These are phyloP conservation scores for Leptinotarsa juncta DNA, from an alignment of 2,888 invertebrate genomes.

Conservation along the genomic window DNA sequence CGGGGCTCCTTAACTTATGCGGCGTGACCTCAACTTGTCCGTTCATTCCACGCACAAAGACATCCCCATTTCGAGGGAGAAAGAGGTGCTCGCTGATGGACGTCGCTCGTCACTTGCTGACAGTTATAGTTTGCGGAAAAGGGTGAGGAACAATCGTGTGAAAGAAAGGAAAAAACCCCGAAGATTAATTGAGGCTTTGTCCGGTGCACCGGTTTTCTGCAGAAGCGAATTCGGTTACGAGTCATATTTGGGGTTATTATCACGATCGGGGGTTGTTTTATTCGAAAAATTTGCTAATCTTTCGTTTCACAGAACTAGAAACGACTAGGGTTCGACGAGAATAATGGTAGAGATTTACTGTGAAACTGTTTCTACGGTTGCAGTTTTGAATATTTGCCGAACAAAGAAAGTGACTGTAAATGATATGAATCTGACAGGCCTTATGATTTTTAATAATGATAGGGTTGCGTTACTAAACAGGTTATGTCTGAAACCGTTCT, in stretches of 20 bases:
- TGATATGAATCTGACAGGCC: neutral
- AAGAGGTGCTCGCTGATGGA: slow-evolving; percentile 35
- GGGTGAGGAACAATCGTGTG: slow-evolving; percentile 35
- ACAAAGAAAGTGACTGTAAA: neutral
- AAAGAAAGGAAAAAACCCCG: slow-evolving; percentile 34
- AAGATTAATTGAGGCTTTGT: slow-evolving; percentile 44
- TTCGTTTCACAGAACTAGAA: neutral
- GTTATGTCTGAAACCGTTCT: neutral
- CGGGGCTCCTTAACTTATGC: slow-evolving; percentile 56
- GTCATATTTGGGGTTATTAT: slow-evolving; percentile 21
- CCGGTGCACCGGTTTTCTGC: slow-evolving; percentile 33
- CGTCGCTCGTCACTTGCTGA: slow-evolving; percentile 49
- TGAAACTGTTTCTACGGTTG: slow-evolving; percentile 1
- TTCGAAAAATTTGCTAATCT: slow-evolving; percentile 24
- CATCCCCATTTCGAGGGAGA: neutral
- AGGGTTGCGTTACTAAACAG: neutral
- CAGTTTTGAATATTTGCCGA: neutral
- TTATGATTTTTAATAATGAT: neutral
- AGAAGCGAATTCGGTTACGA: slow-evolving; percentile 13
- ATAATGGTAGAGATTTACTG: neutral
- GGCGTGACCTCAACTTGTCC: slow-evolving; percentile 55
- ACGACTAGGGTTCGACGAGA: neutral
- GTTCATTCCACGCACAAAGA: slow-evolving; percentile 29
- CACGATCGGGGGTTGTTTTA: slow-evolving; percentile 25
- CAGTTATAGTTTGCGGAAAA: slow-evolving; percentile 51